Percentiles rank a stretch among this genome's conserved stretches.
phyloP scores from a whole-genome alignment of 2,113 vertebrate species.

The Nematolebias whitei region DNA sequence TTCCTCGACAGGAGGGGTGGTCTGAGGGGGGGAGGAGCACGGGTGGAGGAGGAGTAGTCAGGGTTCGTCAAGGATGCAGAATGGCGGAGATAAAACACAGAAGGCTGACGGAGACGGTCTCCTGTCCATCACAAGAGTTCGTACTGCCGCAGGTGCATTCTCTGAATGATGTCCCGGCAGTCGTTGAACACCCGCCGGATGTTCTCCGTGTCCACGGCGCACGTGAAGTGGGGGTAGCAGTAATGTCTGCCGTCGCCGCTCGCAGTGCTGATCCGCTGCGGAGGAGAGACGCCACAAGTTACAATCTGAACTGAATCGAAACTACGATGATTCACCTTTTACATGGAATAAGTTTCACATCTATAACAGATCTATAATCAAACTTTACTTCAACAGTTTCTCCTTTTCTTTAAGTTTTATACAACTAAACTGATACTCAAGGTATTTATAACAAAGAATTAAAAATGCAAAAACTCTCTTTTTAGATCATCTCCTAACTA shows the following conservation, averaged over 20 bases:
- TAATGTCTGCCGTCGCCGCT: conserved; percentile 95
- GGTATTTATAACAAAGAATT: too few relatives aligned
- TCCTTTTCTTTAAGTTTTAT: too few relatives aligned
- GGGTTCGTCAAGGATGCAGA: conserved; percentile 69
- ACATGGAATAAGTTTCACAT: too few relatives aligned
- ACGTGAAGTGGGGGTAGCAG: conserved; percentile 98
- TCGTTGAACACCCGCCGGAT: conserved; percentile 98
- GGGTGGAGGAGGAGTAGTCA: conserved; percentile 55
- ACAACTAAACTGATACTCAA: too few relatives aligned
- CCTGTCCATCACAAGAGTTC: conserved; percentile 96
- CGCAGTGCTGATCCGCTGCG: conserved; percentile 96
- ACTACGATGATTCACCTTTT: too few relatives aligned
- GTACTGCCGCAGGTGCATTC: conserved; percentile 99
- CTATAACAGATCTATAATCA: too few relatives aligned
- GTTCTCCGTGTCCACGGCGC: conserved; percentile 98
- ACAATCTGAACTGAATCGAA: too few relatives aligned
- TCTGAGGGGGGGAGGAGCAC: conserved; percentile 57
- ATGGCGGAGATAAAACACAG: conserved; percentile 80
- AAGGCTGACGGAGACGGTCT: conserved; percentile 76
- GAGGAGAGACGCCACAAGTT: background rate
- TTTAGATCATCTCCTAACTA: background rate
- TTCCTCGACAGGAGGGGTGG: conserved; percentile 75
- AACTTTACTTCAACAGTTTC: too few relatives aligned
- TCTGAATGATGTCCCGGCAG: conserved; percentile 98
- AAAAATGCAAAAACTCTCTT: background rate